A percentile compares a stretch with the other conserved stretches of the same genome.
Evolutionary conservation across 2,797 vertebrate genomes (phyloP).

Genomic region (Cheirogaleus major): DNA sequence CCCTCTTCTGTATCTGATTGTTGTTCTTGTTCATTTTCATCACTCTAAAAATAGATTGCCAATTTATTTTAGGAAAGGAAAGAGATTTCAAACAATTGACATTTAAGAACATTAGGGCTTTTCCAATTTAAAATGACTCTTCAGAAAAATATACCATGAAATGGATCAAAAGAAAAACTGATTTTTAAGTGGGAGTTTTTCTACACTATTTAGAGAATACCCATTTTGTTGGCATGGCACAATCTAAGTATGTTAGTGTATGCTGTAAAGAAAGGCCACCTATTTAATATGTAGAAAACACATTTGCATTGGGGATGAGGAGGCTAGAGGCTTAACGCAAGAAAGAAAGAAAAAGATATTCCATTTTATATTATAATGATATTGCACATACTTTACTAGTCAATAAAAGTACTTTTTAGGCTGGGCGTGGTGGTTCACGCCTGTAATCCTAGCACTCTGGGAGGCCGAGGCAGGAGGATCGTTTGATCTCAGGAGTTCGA

Average conservation of each 20-base stretch:
- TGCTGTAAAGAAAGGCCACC: background rate
- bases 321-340: background rate
- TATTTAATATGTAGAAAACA: background rate
- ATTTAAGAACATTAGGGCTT: slow-evolving; percentile 15
- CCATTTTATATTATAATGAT: background rate
- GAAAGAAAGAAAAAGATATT: background rate
- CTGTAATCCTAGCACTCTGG: too few species aligned
- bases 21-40: slow-evolving; percentile 96
- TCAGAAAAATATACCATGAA: slow-evolving; percentile 9
- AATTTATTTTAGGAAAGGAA: slow-evolving; percentile 66
- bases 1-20: slow-evolving; percentile 96
- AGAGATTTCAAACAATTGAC: background rate
- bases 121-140: slow-evolving; percentile 40
- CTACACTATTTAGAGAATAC: background rate
- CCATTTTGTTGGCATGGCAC: background rate
- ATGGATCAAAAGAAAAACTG: background rate
- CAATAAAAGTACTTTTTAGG: background rate
- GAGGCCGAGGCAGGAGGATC: too few species aligned
- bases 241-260: background rate
- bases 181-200: background rate
- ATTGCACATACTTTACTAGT: background rate
- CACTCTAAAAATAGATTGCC: slow-evolving; percentile 88
- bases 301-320: background rate
- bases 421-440: too few species aligned
- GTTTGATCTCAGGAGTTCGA: too few species aligned